A percentile compares a stretch with the other conserved stretches of the same genome.
phyloP scores from a whole-genome alignment of 2,888 invertebrate genomes.

The Volucella inflata region DNA sequence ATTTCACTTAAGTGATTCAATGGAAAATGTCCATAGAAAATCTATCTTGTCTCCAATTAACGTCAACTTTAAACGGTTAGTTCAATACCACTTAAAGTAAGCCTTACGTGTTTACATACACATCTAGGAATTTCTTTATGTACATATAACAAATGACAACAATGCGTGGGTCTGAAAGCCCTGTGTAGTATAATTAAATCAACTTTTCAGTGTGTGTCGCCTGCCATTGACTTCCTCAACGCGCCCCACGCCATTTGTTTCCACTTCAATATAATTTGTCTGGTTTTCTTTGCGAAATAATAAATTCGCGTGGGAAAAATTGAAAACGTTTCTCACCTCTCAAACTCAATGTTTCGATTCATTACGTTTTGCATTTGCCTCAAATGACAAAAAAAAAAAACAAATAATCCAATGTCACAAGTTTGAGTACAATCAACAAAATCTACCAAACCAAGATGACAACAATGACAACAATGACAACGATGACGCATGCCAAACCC shows the following conservation, averaged over 20 bases:
- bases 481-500: constrained; percentile 10
- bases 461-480: neutral
- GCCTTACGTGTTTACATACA: too few species aligned
- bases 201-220: neutral
- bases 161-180: neutral
- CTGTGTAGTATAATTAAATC: too few species aligned
- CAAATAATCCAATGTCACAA: too few species aligned
- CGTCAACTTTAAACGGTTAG: constrained; percentile 5
- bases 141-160: neutral
- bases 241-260: constrained; percentile 21
- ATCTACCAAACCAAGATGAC: neutral
- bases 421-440: neutral
- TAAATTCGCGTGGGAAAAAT: constrained; percentile 33
- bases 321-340: constrained; percentile 10
- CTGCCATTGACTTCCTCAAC: constrained; percentile 26
- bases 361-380: neutral
- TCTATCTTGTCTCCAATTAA: constrained; percentile 19
- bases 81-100: constrained; percentile 11
- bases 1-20: constrained; percentile 2
- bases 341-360: constrained; percentile 8
- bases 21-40: constrained; percentile 27
- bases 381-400: neutral
- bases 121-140: too few species aligned
- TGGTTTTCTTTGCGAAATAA: neutral
- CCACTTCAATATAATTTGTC: constrained; percentile 2